These are phyloP conservation scores for Melospiza melodia DNA, from an alignment of 2,113 vertebrate genomes.

Conservation along the genomic window DNA sequence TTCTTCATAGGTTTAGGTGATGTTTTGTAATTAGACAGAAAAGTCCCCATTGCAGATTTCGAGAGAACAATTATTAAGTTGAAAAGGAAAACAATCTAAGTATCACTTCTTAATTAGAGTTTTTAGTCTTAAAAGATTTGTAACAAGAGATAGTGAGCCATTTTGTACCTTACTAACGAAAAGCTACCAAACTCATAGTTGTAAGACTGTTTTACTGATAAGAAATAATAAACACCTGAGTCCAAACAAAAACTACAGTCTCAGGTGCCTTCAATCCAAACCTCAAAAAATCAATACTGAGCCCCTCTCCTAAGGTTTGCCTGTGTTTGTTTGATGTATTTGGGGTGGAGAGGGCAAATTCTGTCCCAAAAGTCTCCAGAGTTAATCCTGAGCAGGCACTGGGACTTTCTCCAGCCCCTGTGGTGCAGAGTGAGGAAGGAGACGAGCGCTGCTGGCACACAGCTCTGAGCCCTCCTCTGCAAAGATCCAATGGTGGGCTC, in stretches of 20 bases:
- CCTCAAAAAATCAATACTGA: not conserved
- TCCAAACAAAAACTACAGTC: not conserved
- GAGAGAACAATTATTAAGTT: too few relatives aligned
- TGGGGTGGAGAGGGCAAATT: not conserved
- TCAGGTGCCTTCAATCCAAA: not conserved
- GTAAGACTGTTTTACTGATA: not conserved
- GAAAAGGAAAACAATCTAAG: too few relatives aligned
- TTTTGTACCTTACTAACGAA: too few relatives aligned
- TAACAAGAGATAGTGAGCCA: not conserved
- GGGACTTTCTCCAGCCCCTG: not conserved
- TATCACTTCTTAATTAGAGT: too few relatives aligned
- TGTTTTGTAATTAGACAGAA: too few relatives aligned
- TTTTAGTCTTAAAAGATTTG: too few relatives aligned
- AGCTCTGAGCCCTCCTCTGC: not conserved
- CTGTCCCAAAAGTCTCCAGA: not conserved
- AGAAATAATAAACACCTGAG: not conserved
- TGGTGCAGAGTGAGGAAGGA: not conserved
- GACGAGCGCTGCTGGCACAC: accelerated
- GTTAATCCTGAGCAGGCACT: not conserved
- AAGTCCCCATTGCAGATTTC: too few relatives aligned
- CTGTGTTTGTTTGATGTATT: not conserved
- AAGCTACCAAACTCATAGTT: not conserved
- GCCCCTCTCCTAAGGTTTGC: not conserved
- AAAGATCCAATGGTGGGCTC: not conserved
- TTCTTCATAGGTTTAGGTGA: too few relatives aligned